Conservation (phyloP, 1,140 invertebrate genomes). For the Caenorhabditis inopinata region DNA sequence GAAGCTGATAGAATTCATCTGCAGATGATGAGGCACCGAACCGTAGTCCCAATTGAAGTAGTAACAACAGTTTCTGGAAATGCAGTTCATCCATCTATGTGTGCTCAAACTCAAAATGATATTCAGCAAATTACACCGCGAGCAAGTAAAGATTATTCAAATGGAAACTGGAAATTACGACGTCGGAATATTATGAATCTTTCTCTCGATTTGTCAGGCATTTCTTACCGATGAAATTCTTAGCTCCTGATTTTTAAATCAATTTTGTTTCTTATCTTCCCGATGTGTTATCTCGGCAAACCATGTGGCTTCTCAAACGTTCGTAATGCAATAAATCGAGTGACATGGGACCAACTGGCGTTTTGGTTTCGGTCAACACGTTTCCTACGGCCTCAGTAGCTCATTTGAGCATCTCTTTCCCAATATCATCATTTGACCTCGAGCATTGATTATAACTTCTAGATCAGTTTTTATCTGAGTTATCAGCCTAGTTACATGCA, state of each 20-base stretch:
- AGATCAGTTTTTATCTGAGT: neutral
- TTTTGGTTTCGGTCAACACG: constrained; percentile 27
- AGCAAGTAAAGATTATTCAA: neutral
- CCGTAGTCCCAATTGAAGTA: neutral
- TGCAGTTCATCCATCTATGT: neutral
- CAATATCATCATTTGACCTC: constrained; percentile 6
- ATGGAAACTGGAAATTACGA: constrained; percentile 1
- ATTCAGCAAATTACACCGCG: neutral
- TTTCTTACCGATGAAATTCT: neutral
- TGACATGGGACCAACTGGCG: constrained; percentile 10
- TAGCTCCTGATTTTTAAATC: neutral
- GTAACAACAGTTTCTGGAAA: neutral
- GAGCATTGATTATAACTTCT: neutral
- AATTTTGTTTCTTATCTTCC: neutral
- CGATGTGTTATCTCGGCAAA: neutral
- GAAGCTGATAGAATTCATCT: neutral
- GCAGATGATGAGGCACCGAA: too few species aligned
- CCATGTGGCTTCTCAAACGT: constrained; percentile 24
- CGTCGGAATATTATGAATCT: constrained; percentile 7
- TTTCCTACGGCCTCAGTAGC: neutral
- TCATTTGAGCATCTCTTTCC: neutral
- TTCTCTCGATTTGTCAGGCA: constrained; percentile 8
- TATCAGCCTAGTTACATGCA: too few species aligned
- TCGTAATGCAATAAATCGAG: constrained; percentile 30
- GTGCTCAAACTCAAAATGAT: neutral